Evolutionary conservation across 2,113 vertebrate genomes (phyloP), one percentile per base, ranked within the genome.

Genomic region (Sciurus niger): DNA sequence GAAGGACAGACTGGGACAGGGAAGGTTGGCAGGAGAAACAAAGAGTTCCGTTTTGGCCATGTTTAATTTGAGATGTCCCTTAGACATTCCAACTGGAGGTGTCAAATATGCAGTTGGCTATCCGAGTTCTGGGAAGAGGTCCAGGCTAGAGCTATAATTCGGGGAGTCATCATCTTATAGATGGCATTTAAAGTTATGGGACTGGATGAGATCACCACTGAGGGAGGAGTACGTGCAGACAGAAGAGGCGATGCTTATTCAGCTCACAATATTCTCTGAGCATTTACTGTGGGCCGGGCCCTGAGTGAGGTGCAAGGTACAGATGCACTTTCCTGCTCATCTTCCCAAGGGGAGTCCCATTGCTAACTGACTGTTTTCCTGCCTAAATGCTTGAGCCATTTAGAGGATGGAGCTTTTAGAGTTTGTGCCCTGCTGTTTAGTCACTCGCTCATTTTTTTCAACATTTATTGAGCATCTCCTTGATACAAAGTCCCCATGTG

Each of bases 141-240:
- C 78, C 94, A 95, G 91, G 55, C 53, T 87, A 40, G 46, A 91
- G 78, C 94, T 96, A 85, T 96, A 85, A 96, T 96, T 73, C 91
- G 94, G 34, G 83, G 89, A 97, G 91, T 96, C 89, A 77, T 96
- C 96, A 93, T 51, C n/a, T 95, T 93, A 85, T 24, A 76, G 43
- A 84, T 48, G 90, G 93, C 89, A 95, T 84, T 96, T 96, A 84
- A 91, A 96, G 48, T 82, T 91, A 53, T 7, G 16, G 65, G 51
- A 48, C 78, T 77, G 86, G 91, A 94, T 97, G 97, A 96, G 86
- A 73, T 97, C 97, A 96, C 74, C 93, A 80, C 18, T 1, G 53
- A 96, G 46, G 83, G 96, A 79, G 82, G 84, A 48, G 90, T 84
- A 30, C 0, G 0, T 77, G 28, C 51, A 89, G 82, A 73, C 46